Conservation (phyloP, 2,888 invertebrate genomes). For the Eristalis tenax region DNA sequence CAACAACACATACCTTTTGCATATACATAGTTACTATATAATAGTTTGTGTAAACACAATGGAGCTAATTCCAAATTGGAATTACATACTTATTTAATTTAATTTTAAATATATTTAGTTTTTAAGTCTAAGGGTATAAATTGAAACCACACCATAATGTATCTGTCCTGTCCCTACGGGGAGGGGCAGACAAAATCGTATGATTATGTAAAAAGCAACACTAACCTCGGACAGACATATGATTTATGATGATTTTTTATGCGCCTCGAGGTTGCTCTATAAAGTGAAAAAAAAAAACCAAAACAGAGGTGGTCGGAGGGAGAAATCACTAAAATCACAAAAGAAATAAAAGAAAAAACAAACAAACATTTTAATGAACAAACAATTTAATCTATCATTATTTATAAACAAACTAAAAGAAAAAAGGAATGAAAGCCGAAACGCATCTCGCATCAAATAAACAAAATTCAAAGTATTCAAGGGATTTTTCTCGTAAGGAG, state of each 20-base stretch:
- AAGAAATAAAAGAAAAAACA: too few species aligned
- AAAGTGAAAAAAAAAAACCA: slow-evolving; percentile 14
- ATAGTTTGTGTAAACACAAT: slow-evolving; percentile 53
- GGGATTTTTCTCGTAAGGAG: slow-evolving; percentile 28
- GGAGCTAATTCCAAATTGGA: slow-evolving; percentile 63
- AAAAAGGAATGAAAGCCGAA: background rate
- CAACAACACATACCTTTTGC: slow-evolving; percentile 46
- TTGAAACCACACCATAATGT: slow-evolving; percentile 13
- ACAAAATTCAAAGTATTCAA: background rate
- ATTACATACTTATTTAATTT: slow-evolving; percentile 52
- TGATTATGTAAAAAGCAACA: slow-evolving; percentile 43
- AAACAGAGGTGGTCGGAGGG: slow-evolving; percentile 43
- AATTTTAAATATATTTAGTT: slow-evolving; percentile 59
- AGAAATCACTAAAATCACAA: slow-evolving; percentile 16
- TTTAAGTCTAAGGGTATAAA: slow-evolving; percentile 48
- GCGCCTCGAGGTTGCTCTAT: background rate
- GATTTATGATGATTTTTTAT: background rate
- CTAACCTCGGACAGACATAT: slow-evolving; percentile 25
- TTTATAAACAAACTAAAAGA: slow-evolving; percentile 50
- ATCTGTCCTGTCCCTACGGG: background rate
- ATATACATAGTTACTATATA: slow-evolving; percentile 61
- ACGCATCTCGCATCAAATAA: background rate
- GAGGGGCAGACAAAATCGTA: slow-evolving; percentile 2
- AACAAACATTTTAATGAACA: slow-evolving; percentile 23
- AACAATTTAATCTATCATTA: slow-evolving; percentile 39